These are phyloP conservation scores for Brassicogethes aeneus DNA, from an alignment of 2,888 invertebrate genomes.

Conservation along the genomic window DNA sequence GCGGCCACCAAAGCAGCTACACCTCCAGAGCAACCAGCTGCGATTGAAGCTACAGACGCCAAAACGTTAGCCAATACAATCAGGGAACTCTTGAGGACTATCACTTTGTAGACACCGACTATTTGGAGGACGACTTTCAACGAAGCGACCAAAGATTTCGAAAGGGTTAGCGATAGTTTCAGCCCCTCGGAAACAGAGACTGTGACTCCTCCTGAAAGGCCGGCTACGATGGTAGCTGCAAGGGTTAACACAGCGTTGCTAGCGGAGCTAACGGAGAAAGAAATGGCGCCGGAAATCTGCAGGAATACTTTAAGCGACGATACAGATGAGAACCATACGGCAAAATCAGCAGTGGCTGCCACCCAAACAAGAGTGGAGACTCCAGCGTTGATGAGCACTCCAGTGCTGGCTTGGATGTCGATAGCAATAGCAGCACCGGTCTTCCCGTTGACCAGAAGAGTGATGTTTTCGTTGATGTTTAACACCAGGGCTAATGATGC, in stretches of 20 bases:
- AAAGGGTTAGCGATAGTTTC: slow-evolving; percentile 8
- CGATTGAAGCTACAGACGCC: slow-evolving; percentile 11
- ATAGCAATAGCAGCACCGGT: slow-evolving; percentile 14
- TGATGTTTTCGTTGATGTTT: slow-evolving; percentile 13
- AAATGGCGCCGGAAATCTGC: slow-evolving; percentile 10
- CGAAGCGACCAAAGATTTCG: slow-evolving; percentile 9
- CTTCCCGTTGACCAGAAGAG: slow-evolving; percentile 12
- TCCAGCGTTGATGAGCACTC: slow-evolving; percentile 14
- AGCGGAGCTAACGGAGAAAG: slow-evolving; percentile 10
- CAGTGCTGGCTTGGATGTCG: slow-evolving; percentile 11
- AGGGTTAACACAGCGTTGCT: slow-evolving; percentile 6
- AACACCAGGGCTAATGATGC: slow-evolving; percentile 15
- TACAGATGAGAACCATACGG: slow-evolving; percentile 12
- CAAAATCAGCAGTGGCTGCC: slow-evolving; percentile 9
- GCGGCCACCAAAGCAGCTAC: slow-evolving; percentile 13
- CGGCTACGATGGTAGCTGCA: slow-evolving; percentile 8
- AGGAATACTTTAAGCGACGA: slow-evolving; percentile 11
- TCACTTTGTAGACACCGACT: slow-evolving; percentile 5
- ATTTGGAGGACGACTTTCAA: slow-evolving; percentile 12
- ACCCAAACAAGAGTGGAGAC: slow-evolving; percentile 11
- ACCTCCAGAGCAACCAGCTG: slow-evolving; percentile 14
- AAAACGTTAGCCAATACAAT: slow-evolving; percentile 12
- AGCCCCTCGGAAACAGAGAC: slow-evolving; percentile 6
- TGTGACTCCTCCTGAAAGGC: slow-evolving; percentile 9
- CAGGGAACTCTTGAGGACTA: slow-evolving; percentile 11